Evolutionary conservation across 2,113 vertebrate species (phyloP).

Genomic region (Gobius niger): DNA sequence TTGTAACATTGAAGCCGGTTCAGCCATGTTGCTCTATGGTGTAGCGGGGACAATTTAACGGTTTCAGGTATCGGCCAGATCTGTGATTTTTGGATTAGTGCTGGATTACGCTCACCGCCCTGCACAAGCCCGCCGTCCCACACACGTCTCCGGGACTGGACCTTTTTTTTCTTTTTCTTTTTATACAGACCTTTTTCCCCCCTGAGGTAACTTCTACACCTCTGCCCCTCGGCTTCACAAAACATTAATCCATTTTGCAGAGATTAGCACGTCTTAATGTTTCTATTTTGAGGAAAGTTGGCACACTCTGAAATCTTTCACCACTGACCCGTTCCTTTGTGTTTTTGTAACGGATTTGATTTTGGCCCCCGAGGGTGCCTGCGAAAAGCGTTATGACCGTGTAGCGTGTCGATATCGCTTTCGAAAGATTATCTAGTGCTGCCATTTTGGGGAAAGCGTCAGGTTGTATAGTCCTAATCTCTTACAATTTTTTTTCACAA

Average conservation of each 20-base stretch:
- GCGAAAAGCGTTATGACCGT: constrained; percentile 40
- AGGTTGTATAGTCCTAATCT: too few relatives aligned
- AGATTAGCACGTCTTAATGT: constrained; percentile 39
- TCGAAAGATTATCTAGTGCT: constrained; percentile 31
- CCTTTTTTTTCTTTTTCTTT: too few relatives aligned
- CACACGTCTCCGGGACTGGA: constrained; percentile 1
- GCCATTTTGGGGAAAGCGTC: constrained; percentile 17
- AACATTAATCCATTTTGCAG: constrained; percentile 37
- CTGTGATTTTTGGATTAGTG: constrained; percentile 54
- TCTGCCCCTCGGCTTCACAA: constrained; percentile 39
- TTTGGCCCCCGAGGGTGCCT: constrained; percentile 14
- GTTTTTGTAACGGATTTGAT: not conserved
- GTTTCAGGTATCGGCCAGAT: constrained; percentile 37
- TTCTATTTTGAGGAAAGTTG: constrained; percentile 48
- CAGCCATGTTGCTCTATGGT: not conserved
- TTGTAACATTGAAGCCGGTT: not conserved
- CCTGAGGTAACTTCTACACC: constrained; percentile 31
- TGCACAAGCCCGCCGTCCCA: not conserved
- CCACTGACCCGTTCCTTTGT: not conserved
- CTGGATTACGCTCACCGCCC: constrained; percentile 42
- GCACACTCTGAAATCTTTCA: not conserved
- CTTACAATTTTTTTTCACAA: too few relatives aligned
- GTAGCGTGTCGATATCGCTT: constrained; percentile 12
- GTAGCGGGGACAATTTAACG: constrained; percentile 23
- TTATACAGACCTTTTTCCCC: constrained; percentile 22